Conservation (phyloP, 2,797 vertebrate genomes). For the Rhyacichthys aspro region DNA sequence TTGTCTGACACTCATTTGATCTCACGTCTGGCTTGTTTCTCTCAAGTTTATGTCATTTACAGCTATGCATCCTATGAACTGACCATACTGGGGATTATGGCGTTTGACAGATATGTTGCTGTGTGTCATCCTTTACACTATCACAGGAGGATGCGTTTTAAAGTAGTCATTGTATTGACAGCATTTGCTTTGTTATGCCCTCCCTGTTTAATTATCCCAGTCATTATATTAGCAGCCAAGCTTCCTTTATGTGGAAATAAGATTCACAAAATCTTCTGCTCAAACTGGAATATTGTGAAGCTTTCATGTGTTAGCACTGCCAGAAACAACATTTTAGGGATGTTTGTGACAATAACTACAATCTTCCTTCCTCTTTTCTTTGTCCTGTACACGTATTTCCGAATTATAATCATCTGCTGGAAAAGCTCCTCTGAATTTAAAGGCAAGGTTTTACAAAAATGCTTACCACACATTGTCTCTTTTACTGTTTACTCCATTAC, state of each 20-base stretch:
- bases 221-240: too few species aligned
- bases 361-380: constrained; percentile 40
- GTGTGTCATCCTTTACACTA: constrained; percentile 67
- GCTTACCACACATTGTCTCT: constrained; percentile 55
- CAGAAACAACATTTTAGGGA: constrained; percentile 32
- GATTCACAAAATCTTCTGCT: constrained; percentile 60
- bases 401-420: constrained; percentile 45
- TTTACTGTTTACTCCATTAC: constrained; percentile 49
- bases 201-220: too few species aligned
- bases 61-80: constrained; percentile 48
- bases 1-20: constrained; percentile 55
- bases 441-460: constrained; percentile 55
- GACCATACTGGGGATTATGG: constrained; percentile 56
- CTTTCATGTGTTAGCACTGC: constrained; percentile 51
- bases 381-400: constrained; percentile 55
- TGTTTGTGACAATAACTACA: constrained; percentile 17
- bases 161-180: constrained; percentile 27
- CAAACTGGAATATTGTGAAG: constrained; percentile 62
- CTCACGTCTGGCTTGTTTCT: constrained; percentile 56
- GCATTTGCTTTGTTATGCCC: constrained; percentile 37
- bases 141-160: constrained; percentile 48
- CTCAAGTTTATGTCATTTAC: constrained; percentile 62
- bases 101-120: constrained; percentile 65
- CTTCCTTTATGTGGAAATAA: constrained; percentile 60
- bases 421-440: constrained; percentile 50